Base-by-base conservation (phyloP, 2,797 vertebrate species). In the Oreochromis mossambicus region DNA sequence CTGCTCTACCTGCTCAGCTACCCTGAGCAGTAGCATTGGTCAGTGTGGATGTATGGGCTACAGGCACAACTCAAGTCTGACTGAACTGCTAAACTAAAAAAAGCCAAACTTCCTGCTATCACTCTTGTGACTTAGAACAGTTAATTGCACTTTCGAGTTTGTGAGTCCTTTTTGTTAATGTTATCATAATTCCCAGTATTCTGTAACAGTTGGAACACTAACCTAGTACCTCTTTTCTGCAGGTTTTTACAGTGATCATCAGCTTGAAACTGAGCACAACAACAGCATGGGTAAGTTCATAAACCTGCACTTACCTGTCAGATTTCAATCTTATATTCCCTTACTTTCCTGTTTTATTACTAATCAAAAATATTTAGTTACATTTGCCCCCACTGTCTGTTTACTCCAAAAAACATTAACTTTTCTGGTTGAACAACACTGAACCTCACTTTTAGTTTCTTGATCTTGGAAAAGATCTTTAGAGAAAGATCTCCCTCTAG, bases 171-270 rank as follows among this genome's bases (percentile, higher is more conserved):
- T 32, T 58, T 61, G 29, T 61, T 34, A 61, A 4, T 61, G 19
- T 19, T 2, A 6, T 4, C 17, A 4, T 19, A 34, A 61, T 61
- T 0, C 0, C 8, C 55, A 61, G 15, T 61, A 58, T 2, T 58
- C 14, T 32, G 19, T 52, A 54, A 41, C 15, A 6, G 12, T 3
- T 24, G 21, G 21, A 54, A 21, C 52, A 54, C 41, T 85, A 2
- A 77, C 61, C n/a, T 70, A 1, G 12, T 12, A 85, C 24, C 41
- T 79, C 58, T 85, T 88, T 82, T 83, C 81, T 88, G 15, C 91
- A 97, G 97, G 96, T 68, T 97, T 97, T 89, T 97, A 94, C 93
- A 83, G 58, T 29, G 96, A 97, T 51, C 94, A 94, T 84, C 91
- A 95, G 4, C 13, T 96, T 83, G 96, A 97, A 85, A 92, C 95